Evolutionary conservation across 2,888 invertebrate genomes (phyloP).

Genomic region (Conchocele bisecta): DNA sequence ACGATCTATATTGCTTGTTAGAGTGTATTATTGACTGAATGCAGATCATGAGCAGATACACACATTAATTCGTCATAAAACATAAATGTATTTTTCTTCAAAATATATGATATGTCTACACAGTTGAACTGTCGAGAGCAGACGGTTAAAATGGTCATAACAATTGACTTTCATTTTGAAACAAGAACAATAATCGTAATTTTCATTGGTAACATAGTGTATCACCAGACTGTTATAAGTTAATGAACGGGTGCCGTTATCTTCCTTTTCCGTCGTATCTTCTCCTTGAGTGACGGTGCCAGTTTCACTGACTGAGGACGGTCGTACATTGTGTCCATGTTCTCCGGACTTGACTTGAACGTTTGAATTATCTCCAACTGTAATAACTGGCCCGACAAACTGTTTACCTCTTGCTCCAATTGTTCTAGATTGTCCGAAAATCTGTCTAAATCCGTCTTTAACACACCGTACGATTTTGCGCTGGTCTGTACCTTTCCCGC

Average conservation of each 20-base stretch:
- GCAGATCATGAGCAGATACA: too few relatives aligned
- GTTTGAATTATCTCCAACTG: conserved; percentile 80
- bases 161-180: too few relatives aligned
- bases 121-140: too few relatives aligned
- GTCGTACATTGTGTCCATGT: conserved; percentile 79
- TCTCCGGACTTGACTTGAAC: conserved; percentile 80
- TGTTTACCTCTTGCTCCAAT: conserved; percentile 76
- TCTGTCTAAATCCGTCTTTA: conserved; percentile 74
- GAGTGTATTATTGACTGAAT: too few relatives aligned
- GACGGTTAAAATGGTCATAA: too few relatives aligned
- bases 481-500: conserved; percentile 71
- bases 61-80: too few relatives aligned
- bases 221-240: too few relatives aligned
- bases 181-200: too few relatives aligned
- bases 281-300: conserved; percentile 79
- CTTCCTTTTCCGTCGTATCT: conserved; percentile 73
- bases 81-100: too few relatives aligned
- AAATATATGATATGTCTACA: too few relatives aligned
- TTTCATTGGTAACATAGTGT: too few relatives aligned
- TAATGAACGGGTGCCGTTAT: conserved; percentile 56
- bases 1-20: too few relatives aligned
- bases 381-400: conserved; percentile 71
- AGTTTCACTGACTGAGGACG: conserved; percentile 78
- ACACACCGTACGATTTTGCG: conserved; percentile 70
- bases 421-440: conserved; percentile 74